A percentile compares a stretch with the other conserved stretches of the same genome.
phyloP scores from a whole-genome alignment of 2,113 vertebrate species.

The Lasiurus cinereus region DNA sequence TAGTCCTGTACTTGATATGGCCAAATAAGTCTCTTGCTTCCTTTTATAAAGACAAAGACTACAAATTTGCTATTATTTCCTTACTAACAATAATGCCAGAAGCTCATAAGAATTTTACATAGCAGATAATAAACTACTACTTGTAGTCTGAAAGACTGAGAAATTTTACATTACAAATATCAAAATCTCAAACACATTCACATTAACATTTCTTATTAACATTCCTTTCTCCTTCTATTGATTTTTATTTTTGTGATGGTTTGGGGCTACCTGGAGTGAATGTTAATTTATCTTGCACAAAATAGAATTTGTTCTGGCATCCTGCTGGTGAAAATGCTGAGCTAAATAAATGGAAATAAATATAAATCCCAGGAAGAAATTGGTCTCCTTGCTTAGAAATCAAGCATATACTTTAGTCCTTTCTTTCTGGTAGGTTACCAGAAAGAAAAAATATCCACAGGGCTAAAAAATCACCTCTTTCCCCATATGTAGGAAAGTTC shows the following conservation, averaged over 20 bases:
- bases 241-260: constrained; percentile 74
- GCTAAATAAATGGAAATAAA: constrained; percentile 64
- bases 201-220: constrained; percentile 50
- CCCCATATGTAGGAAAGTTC: background rate
- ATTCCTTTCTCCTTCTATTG: constrained; percentile 48
- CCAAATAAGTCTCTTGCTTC: constrained; percentile 15
- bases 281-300: constrained; percentile 76
- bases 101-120: constrained; percentile 16
- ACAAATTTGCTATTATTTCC: constrained; percentile 14
- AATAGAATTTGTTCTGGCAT: constrained; percentile 68
- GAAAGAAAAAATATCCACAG: constrained; percentile 44
- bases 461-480: background rate
- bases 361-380: constrained; percentile 61
- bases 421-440: background rate
- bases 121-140: constrained; percentile 26
- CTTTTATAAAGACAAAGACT: constrained; percentile 35
- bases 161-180: constrained; percentile 43
- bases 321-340: constrained; percentile 44
- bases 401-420: background rate
- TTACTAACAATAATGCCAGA: constrained; percentile 32
- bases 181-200: constrained; percentile 26
- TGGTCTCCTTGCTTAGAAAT: constrained; percentile 45
- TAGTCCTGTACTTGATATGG: background rate
- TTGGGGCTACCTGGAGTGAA: constrained; percentile 68
- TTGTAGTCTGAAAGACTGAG: constrained; percentile 39